Evolutionary conservation across 2,113 vertebrate species (phyloP).

Genomic region (Erythrocercus mccallii): DNA sequence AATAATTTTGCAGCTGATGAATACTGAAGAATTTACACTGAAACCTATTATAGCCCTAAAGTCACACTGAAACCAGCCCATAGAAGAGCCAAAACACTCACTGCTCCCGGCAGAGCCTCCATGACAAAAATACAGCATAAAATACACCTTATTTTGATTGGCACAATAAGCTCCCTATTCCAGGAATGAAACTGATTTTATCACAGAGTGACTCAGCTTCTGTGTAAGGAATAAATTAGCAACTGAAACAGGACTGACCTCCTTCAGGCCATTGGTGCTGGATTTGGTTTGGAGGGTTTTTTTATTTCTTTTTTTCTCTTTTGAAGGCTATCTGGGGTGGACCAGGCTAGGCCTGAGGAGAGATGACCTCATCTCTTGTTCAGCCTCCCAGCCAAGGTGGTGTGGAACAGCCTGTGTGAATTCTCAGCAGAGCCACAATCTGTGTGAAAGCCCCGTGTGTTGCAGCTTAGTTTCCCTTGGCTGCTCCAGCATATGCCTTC

Average conservation of each 20-base stretch:
- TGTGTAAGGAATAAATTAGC: neutral
- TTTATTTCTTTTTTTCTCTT: neutral
- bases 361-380: neutral
- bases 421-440: neutral
- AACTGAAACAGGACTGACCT: neutral
- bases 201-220: neutral
- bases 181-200: neutral
- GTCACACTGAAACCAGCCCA: neutral
- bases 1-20: neutral
- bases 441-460: neutral
- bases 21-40: neutral
- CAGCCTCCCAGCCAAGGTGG: neutral
- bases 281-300: rapidly evolving
- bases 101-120: neutral
- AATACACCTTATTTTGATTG: neutral
- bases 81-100: neutral
- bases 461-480: neutral
- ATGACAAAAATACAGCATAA: neutral
- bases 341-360: neutral
- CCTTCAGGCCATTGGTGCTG: neutral
- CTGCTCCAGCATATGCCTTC: neutral
- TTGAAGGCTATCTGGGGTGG: neutral
- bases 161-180: neutral
- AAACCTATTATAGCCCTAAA: neutral
- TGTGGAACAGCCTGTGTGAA: neutral